Evolutionary conservation across 2,888 invertebrate species (phyloP), one percentile per base, ranked within the genome.

Genomic region (Drosophila lutescens): DNA sequence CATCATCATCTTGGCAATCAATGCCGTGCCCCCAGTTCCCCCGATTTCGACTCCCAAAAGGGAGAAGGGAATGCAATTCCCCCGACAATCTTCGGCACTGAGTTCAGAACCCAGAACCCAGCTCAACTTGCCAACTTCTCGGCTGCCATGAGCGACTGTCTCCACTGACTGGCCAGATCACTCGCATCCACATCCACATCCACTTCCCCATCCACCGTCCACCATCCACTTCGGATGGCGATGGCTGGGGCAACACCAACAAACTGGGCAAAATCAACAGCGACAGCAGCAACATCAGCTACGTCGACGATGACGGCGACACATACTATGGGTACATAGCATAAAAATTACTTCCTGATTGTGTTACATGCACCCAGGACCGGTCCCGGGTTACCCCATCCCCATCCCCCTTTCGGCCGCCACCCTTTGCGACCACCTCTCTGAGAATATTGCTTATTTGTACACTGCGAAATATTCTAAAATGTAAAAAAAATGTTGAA

Each of bases 261-360:
- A 40, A 12, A 34, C 43, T n/a, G 66, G 66, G 20, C 65, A 51
- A 50, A 59, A 65, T 34, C 54, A 44, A 34, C 44, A 43, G n/a
- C 50, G 34, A n/a, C 58, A 50, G 32, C 49, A 49, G 34, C 49
- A 49, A 13, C 66, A 56, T 30, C 60, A 54, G 43, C 38, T 40
- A 63, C 58, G 56, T 60, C 63, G 63, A 71, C 63, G 62, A 68
- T 66, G 76, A 74, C 65, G 74, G 67, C 79, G 79, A 75, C 84
- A 80, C 83, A 79, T 84, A 81, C 83, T 76, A 68, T 69, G 57
- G 66, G 78, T 76, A 65, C 57, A 66, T 71, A 76, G 66, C 77
- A 77, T 74, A 78, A 77, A 85, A 83, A 74, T 83, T 75, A 88
- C 88, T 88, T 88, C 88, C 88, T 88, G 88, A 89, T 88, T 86